These are phyloP conservation scores for Varecia variegata DNA, from an alignment of 2,797 vertebrate genomes.

Conservation along the genomic window DNA sequence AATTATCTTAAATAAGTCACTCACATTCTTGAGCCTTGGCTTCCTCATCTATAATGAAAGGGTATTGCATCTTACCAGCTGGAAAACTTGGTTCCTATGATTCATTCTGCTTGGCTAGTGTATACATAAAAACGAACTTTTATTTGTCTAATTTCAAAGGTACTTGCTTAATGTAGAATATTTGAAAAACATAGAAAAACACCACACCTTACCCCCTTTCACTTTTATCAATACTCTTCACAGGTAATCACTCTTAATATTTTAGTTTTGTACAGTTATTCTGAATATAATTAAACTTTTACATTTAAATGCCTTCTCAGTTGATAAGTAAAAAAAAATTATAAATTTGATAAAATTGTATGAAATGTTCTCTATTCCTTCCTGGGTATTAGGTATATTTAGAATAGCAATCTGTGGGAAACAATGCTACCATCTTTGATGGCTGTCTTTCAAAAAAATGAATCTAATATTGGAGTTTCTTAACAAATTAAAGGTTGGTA, in stretches of 20 bases:
- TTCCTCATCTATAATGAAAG: background rate
- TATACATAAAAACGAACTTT: background rate
- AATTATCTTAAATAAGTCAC: background rate
- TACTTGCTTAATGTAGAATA: background rate
- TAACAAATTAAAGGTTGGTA: background rate
- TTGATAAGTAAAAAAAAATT: background rate
- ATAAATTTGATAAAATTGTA: background rate
- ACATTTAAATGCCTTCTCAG: background rate
- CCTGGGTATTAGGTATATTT: background rate
- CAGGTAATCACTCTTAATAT: background rate
- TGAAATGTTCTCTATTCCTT: background rate
- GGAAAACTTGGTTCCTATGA: background rate
- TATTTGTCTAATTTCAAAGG: slow-evolving; percentile 7
- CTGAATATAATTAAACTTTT: background rate
- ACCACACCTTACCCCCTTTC: background rate
- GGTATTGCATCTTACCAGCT: background rate
- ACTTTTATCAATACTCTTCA: background rate
- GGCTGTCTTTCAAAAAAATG: background rate
- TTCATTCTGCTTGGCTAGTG: background rate
- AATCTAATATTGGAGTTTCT: background rate
- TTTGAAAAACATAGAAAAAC: background rate
- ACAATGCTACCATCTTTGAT: background rate
- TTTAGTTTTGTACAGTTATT: background rate
- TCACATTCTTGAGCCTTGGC: background rate
- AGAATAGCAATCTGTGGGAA: background rate